These are phyloP conservation scores for Pogonomyrmex barbatus DNA, from an alignment of 1,140 invertebrate species.

Conservation along the genomic window DNA sequence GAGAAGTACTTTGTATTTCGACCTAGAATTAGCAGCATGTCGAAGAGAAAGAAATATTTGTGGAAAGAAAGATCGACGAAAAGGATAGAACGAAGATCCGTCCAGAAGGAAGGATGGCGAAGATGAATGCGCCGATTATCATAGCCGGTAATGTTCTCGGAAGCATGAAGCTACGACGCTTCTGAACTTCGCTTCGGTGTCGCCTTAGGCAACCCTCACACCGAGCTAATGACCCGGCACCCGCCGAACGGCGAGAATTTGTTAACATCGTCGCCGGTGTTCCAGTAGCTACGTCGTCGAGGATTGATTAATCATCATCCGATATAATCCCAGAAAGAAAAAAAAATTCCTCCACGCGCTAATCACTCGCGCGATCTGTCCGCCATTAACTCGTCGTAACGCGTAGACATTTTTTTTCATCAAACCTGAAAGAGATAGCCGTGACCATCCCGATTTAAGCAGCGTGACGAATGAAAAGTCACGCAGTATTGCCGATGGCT, in stretches of 20 bases:
- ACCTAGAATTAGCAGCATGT: conserved; percentile 39
- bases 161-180: conserved; percentile 77
- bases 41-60: conserved; percentile 10
- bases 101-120: conserved; percentile 66
- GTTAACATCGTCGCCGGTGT: conserved; percentile 58
- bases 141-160: conserved; percentile 77
- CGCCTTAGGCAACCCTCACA: conserved; percentile 73
- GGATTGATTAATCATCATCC: conserved; percentile 68
- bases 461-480: conserved; percentile 42
- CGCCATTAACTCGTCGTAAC: conserved; percentile 39
- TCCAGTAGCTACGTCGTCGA: not conserved
- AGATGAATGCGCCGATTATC: conserved; percentile 77
- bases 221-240: conserved; percentile 52
- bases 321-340: conserved; percentile 45
- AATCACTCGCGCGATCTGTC: conserved; percentile 57
- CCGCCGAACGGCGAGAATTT: conserved; percentile 44
- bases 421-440: conserved; percentile 20
- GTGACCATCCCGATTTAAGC: conserved; percentile 24
- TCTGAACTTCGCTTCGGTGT: conserved; percentile 68
- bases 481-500: conserved; percentile 2
- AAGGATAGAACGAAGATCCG: conserved; percentile 66
- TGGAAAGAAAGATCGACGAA: conserved; percentile 65
- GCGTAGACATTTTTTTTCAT: conserved; percentile 47
- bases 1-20: conserved; percentile 3
- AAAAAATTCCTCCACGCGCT: conserved; percentile 30